phyloP scores from a whole-genome alignment of 2,797 vertebrate genomes.

The Ctenochaetus hawaiiensis region DNA sequence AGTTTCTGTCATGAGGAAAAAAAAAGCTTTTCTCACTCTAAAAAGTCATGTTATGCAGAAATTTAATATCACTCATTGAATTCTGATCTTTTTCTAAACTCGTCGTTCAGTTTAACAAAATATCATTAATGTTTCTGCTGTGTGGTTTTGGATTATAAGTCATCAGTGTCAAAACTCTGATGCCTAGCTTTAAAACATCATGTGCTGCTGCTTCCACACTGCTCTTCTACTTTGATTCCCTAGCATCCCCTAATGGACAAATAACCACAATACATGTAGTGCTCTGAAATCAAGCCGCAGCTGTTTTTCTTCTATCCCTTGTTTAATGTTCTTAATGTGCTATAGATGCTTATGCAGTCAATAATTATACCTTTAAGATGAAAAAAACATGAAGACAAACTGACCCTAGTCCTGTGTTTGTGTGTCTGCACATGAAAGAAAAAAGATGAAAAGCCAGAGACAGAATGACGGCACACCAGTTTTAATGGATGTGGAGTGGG shows the following conservation, averaged over 20 bases:
- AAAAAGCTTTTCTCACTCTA: not conserved
- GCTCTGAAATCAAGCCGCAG: not conserved
- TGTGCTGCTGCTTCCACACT: conserved; percentile 29
- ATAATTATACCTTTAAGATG: not conserved
- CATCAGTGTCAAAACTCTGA: conserved; percentile 33
- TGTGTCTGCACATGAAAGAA: conserved; percentile 7
- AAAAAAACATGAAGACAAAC: not conserved
- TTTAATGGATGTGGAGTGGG: conserved; percentile 54
- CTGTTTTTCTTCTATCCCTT: not conserved
- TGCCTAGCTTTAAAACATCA: conserved; percentile 29
- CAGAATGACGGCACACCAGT: conserved; percentile 17
- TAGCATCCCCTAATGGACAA: conserved; percentile 84
- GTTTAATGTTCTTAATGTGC: not conserved
- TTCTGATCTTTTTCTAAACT: not conserved
- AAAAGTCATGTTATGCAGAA: conserved; percentile 1
- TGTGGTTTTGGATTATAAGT: not conserved
- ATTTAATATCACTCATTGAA: not conserved
- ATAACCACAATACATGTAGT: conserved; percentile 69
- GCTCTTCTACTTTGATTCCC: conserved; percentile 74
- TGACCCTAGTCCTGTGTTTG: not conserved
- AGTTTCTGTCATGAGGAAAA: not conserved
- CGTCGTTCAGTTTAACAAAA: not conserved
- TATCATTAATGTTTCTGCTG: not conserved
- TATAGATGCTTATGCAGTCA: not conserved
- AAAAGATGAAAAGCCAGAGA: conserved; percentile 20